Evolutionary conservation across 2,113 vertebrate genomes (phyloP), one percentile per base, ranked within the genome.

Genomic region (Protomyctophum bolini): DNA sequence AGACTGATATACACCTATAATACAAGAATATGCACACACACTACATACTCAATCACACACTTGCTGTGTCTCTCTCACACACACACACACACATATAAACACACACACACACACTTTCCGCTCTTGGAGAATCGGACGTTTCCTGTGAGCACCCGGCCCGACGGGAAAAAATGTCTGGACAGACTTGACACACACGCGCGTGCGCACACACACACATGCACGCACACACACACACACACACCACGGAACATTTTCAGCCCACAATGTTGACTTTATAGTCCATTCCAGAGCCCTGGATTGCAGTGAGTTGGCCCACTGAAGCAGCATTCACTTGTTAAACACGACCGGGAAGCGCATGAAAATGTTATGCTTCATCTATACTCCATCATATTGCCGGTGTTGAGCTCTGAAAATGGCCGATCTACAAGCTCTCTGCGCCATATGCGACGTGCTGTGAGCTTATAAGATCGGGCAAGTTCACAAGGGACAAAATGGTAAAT

Each of bases 251-350:
- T 91, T 89, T 87, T 84, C 70, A 83, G 78, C 68, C 88, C 86
- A 88, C 90, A 90, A 83, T 90, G 90, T 89, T 91, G 87, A 91
- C 88, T 88, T 89, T 88, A 83, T 90, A 83, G 83, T 89, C 71
- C 80, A 75, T 84, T 84, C 80, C 83, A 83, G 82, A 73, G 72
- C 61, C 68, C 52, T 79, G 77, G 75, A 76, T 83, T 41, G 33
- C 68, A 50, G 61, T 63, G 52, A 46, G 10, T 65, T 9, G 63
- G 81, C 87, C 80, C 79, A 85, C 72, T 73, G 83, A 83, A 85
- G 87, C 76, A 81, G 80, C 75, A 14, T 80, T 81, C 76, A 72
- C 81, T 75, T 57, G 81, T 68, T 72, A 50, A 75, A 73, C 56
- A 73, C 72, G 64, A 80, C 72, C 72, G 61, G 81, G 80, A 81